Percentiles rank a stretch among this genome's conserved stretches.
phyloP scores from a whole-genome alignment of 1,140 invertebrate genomes.

The Prorops nasuta region DNA sequence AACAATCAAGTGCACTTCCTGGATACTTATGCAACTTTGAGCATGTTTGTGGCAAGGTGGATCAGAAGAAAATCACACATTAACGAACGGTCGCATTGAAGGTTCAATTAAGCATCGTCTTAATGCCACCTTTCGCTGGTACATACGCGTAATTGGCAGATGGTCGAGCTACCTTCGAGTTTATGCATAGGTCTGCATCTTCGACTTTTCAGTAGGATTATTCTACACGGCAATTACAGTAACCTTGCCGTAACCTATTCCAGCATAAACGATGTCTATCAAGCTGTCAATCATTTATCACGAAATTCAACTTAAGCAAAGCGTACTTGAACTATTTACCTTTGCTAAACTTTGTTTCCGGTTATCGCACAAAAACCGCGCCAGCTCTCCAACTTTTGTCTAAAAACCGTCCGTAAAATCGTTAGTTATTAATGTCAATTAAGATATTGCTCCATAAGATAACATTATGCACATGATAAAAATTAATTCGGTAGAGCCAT shows the following conservation, averaged over 20 bases:
- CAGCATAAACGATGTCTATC: neutral
- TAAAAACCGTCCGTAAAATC: too few relatives aligned
- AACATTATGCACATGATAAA: too few relatives aligned
- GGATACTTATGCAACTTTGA: slow-evolving; percentile 24
- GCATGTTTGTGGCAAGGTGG: slow-evolving; percentile 1
- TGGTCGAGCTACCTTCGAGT: neutral
- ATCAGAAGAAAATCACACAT: slow-evolving; percentile 23
- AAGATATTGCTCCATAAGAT: too few relatives aligned
- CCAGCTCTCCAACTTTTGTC: too few relatives aligned
- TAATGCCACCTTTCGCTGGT: slow-evolving; percentile 25
- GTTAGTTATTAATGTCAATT: too few relatives aligned
- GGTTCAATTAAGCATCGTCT: slow-evolving; percentile 22
- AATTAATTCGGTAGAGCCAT: too few relatives aligned
- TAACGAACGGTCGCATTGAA: slow-evolving; percentile 16
- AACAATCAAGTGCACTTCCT: slow-evolving; percentile 29
- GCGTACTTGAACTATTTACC: too few relatives aligned
- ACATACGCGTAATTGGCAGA: slow-evolving; percentile 16
- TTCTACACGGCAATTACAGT: too few relatives aligned
- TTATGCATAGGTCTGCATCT: neutral
- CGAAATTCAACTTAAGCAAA: too few relatives aligned
- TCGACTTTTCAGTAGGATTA: neutral
- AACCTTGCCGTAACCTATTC: neutral
- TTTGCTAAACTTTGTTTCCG: too few relatives aligned
- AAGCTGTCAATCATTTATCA: neutral
- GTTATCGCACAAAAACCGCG: too few relatives aligned